Evolutionary conservation across 37 sponge, comb jelly and placozoan genomes (phyloP), one percentile per base, ranked within the genome.

Genomic region (Haliclona indistincta): DNA sequence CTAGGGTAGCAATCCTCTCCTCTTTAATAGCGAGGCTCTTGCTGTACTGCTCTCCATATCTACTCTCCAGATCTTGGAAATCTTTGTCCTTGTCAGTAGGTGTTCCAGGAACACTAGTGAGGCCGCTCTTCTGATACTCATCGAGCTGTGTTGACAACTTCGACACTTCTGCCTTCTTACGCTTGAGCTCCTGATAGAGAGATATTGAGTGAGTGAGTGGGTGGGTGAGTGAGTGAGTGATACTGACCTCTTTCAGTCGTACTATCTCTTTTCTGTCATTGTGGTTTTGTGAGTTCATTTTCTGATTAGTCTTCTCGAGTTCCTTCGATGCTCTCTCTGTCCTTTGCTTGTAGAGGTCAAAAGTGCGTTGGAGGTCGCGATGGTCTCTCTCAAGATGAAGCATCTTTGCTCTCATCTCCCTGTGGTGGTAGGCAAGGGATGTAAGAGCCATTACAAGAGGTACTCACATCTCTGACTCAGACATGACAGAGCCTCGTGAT

Each of bases 1-100:
- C 90, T 23, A 94, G 71, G 43, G 76, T 83, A 3, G 63, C 54
- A 40, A 94, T 94, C 54, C 94, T 63, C 72, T 89, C 90, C 38
- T 94, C 94, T 71, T 94, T 94, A 33, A 60, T 79, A 32, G 64
- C 73, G 33, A 94, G 79, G 23, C 86, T 89, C 80, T 94, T 82
- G 6, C 81, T 73, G 76, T 82, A 89, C 0, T 83, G 76, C 32
- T 88, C 84, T 1, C 82, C 82, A 42, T 79, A 81, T 25, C 80
- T 78, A 56, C 45, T 65, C 62, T 81, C 86, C 19, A 85, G 77
- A 33, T 88, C 86, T 29, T 81, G 75, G 15, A 86, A 42, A 41
- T 78, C 74, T 75, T 84, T 86, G 55, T 45, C 26, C 51, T 69
- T 45, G 25, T 69, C 51, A 40, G 23, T 28, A 26, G 61, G 29